phyloP scores from a whole-genome alignment of 1,140 invertebrate species.

The Plectrocnemia conspersa region DNA sequence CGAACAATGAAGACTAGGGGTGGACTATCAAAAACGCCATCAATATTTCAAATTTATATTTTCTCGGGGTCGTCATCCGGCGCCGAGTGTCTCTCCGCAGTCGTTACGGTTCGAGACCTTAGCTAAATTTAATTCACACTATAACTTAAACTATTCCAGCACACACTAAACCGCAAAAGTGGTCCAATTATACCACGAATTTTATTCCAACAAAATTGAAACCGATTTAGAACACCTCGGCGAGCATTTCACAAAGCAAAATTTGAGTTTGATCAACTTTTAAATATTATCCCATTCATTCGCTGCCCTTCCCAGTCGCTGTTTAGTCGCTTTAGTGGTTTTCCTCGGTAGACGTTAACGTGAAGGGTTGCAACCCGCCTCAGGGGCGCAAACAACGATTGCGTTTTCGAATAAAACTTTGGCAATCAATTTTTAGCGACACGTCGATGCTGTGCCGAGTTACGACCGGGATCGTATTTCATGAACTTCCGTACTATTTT shows the following conservation, averaged over 20 bases:
- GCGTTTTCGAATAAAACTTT: constrained; percentile 20
- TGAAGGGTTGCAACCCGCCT: neutral
- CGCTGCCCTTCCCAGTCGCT: neutral
- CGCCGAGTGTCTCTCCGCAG: constrained; percentile 9
- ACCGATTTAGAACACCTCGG: neutral
- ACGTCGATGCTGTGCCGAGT: constrained; percentile 23
- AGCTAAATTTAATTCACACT: constrained; percentile 30
- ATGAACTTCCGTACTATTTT: constrained; percentile 27
- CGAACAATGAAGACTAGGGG: constrained; percentile 19
- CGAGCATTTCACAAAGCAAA: neutral
- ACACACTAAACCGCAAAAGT: no score
- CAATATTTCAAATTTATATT: constrained; percentile 37
- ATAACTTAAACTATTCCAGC: neutral
- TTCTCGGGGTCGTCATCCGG: constrained; percentile 27
- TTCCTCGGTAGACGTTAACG: neutral
- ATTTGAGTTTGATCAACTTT: neutral
- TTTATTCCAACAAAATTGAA: neutral
- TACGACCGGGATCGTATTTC: constrained; percentile 18
- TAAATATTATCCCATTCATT: neutral
- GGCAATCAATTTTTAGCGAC: constrained; percentile 23
- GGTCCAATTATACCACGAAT: neutral
- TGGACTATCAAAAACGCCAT: constrained; percentile 34
- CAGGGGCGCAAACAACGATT: constrained; percentile 16
- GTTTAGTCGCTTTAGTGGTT: neutral
- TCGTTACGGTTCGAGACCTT: constrained; percentile 27